phyloP scores from a whole-genome alignment of 2,888 invertebrate species.

The Yponomeuta cagnagella region DNA sequence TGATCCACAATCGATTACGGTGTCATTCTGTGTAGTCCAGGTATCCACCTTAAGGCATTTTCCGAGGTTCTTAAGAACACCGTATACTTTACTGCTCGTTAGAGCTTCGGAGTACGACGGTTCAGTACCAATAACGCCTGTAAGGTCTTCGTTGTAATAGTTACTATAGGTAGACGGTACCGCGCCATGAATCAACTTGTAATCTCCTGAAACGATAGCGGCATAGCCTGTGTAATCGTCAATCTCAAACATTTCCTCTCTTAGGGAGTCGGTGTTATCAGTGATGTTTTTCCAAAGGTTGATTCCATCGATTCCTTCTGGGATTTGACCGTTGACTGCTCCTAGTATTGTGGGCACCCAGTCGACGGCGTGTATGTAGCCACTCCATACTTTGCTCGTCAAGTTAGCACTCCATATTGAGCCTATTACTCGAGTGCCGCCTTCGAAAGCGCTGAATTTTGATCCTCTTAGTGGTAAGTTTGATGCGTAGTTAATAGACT shows the following conservation, averaged over 20 bases:
- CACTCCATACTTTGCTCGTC: conserved; percentile 60
- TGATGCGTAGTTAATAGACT: conserved; percentile 82
- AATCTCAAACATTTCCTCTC: conserved; percentile 50
- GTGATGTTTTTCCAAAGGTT: conserved; percentile 54
- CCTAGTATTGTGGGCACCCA: conserved; percentile 84
- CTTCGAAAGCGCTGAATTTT: conserved; percentile 89
- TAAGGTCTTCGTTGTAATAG: conserved; percentile 44
- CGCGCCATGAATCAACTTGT: conserved; percentile 49
- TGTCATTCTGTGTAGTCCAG: conserved; percentile 33
- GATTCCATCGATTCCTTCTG: conserved; percentile 48
- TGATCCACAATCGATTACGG: conserved; percentile 32
- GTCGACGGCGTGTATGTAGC: conserved; percentile 85
- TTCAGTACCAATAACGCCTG: conserved; percentile 39
- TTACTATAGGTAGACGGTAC: conserved; percentile 32
- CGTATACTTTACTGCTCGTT: conserved; percentile 36
- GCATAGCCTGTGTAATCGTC: conserved; percentile 48
- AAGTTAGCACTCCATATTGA: conserved; percentile 78
- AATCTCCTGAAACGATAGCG: conserved; percentile 44
- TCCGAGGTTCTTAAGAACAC: conserved; percentile 34
- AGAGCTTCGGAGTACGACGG: conserved; percentile 42
- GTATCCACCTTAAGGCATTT: conserved; percentile 31
- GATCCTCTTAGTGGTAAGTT: conserved; percentile 86
- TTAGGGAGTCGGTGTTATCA: conserved; percentile 34
- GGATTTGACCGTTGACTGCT: conserved; percentile 43
- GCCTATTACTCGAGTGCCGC: conserved; percentile 84